Percentiles rank a stretch among this genome's conserved stretches.
Conservation (phyloP, 2,888 invertebrate species). For the Archips xylosteana region DNA sequence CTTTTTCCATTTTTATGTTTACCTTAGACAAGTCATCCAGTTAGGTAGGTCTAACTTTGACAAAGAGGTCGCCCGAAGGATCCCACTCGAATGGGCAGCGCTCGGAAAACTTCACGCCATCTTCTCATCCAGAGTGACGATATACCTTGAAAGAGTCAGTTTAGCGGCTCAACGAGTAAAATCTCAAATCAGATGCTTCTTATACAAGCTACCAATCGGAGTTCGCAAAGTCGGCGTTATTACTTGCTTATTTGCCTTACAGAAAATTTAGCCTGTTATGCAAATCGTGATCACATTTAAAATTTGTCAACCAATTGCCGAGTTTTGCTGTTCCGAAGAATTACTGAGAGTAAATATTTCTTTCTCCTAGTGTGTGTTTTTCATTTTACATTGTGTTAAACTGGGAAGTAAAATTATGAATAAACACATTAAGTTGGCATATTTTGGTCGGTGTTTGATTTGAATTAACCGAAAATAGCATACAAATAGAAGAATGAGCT, state of each 20-base stretch:
- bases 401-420: background rate
- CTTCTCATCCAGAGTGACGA: no score
- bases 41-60: no score
- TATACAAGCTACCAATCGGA: slow-evolving; percentile 22
- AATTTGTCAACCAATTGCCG: slow-evolving; percentile 33
- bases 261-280: slow-evolving; percentile 40
- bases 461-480: no score
- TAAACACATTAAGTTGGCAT: no score
- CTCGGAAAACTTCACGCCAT: no score
- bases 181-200: slow-evolving; percentile 4
- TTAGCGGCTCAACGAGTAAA: background rate
- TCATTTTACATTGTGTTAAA: slow-evolving; percentile 9
- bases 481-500: no score
- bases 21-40: no score
- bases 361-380: slow-evolving; percentile 17
- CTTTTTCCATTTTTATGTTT: no score
- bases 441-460: no score
- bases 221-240: slow-evolving; percentile 23
- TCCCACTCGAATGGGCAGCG: no score
- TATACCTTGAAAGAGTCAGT: background rate
- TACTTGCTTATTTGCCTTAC: slow-evolving; percentile 31
- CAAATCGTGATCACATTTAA: slow-evolving; percentile 39
- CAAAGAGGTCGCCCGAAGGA: no score
- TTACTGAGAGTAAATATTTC: slow-evolving; percentile 16
- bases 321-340: slow-evolving; percentile 17